Evolutionary conservation across 2,113 vertebrate species (phyloP).

Genomic region (Rafetus swinhoei): DNA sequence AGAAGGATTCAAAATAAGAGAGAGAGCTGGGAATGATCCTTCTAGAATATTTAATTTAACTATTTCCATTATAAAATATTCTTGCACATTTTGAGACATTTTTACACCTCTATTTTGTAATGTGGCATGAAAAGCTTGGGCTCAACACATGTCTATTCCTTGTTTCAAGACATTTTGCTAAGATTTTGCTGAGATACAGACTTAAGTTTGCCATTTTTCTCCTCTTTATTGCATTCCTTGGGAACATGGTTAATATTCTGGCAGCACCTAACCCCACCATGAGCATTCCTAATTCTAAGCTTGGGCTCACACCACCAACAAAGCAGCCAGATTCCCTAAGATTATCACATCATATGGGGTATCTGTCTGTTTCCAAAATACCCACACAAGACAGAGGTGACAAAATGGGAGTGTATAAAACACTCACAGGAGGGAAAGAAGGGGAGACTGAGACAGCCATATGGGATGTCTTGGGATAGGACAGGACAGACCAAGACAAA

Average conservation of each 20-base stretch:
- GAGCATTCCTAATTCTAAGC: no score
- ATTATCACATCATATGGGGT: neutral
- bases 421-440: neutral
- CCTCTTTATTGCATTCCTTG: neutral
- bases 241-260: neutral
- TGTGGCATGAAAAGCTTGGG: neutral
- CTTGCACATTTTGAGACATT: neutral
- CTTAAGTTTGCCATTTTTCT: neutral
- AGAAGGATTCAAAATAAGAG: neutral
- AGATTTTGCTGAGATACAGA: neutral
- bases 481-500: no score
- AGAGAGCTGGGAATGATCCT: neutral
- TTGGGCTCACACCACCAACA: no score
- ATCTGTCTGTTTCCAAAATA: neutral
- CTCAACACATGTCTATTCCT: neutral
- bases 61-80: neutral
- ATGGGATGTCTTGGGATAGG: neutral
- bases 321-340: no score
- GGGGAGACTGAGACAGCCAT: neutral
- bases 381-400: neutral
- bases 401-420: neutral
- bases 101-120: neutral
- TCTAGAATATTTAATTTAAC: neutral
- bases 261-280: no score
- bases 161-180: neutral